Conservation (phyloP, 2,888 invertebrate species). For the Hartigia nigra region DNA sequence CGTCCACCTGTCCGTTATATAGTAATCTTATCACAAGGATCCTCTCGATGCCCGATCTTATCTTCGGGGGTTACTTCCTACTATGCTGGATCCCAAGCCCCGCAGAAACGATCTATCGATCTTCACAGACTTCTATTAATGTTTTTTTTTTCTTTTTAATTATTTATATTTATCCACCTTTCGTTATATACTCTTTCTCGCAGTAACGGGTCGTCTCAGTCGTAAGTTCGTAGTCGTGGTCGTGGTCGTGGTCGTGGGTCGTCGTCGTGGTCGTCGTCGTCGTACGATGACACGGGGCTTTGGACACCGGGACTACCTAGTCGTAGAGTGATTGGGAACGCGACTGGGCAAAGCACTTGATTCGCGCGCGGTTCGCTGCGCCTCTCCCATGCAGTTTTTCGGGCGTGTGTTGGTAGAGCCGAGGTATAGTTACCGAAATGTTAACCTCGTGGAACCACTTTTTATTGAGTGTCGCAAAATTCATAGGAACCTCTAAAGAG, state of each 20-base stretch:
- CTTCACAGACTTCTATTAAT: not conserved
- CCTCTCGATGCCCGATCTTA: not conserved
- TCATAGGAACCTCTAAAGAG: constrained; percentile 70
- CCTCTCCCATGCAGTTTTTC: constrained; percentile 66
- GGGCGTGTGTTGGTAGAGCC: constrained; percentile 30
- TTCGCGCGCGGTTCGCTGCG: constrained; percentile 65
- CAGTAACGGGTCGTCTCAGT: not conserved
- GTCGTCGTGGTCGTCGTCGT: constrained; percentile 22
- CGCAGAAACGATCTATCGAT: not conserved
- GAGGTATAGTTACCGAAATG: constrained; percentile 67
- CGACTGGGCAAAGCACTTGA: constrained; percentile 67
- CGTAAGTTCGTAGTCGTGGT: constrained; percentile 1
- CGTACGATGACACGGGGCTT: constrained; percentile 34
- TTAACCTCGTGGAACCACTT: constrained; percentile 74
- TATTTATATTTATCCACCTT: not conserved
- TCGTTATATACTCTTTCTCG: not conserved
- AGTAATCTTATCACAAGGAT: not conserved
- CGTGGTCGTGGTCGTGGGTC: not conserved
- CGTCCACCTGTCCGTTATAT: not conserved
- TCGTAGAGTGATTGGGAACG: constrained; percentile 67
- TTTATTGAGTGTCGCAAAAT: constrained; percentile 73
- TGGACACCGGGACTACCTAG: constrained; percentile 66
- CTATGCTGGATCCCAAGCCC: not conserved
- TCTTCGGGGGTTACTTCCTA: not conserved
- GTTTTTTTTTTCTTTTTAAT: not conserved